Evolutionary conservation across 1,140 invertebrate genomes (phyloP).

Genomic region (Drosophila elegans): DNA sequence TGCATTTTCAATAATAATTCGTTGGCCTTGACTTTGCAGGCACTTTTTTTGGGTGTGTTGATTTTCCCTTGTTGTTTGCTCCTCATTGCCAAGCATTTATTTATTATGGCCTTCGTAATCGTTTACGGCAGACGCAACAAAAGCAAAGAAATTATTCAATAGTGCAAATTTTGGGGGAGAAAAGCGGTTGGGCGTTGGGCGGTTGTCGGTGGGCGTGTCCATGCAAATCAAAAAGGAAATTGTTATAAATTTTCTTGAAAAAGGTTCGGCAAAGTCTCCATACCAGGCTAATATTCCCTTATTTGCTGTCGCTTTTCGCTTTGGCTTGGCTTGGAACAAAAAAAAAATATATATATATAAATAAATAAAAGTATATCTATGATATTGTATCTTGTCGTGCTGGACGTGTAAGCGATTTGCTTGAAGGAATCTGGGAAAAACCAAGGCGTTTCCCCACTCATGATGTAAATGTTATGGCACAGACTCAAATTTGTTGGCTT

Average conservation of each 20-base stretch:
- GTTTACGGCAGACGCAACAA: slow-evolving; percentile 30
- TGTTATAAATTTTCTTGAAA: slow-evolving; percentile 42
- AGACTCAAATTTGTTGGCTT: slow-evolving; percentile 8
- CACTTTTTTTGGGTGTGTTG: not conserved
- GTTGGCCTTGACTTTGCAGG: slow-evolving; percentile 35
- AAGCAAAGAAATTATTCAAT: slow-evolving; percentile 42
- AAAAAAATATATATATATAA: not conserved
- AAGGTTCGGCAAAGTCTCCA: slow-evolving; percentile 11
- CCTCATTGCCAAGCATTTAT: slow-evolving; percentile 50
- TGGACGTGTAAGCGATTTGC: slow-evolving; percentile 32
- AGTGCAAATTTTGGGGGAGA: slow-evolving; percentile 25
- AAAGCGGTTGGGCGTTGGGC: not conserved
- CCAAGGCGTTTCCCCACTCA: slow-evolving; percentile 3
- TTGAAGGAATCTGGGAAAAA: not conserved
- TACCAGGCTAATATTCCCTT: not conserved
- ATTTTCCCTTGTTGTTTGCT: slow-evolving; percentile 7
- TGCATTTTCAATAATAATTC: slow-evolving; percentile 51
- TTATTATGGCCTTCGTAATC: slow-evolving; percentile 47
- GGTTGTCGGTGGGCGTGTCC: slow-evolving; percentile 13
- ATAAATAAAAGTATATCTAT: slow-evolving; percentile 6
- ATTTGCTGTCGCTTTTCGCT: slow-evolving; percentile 2
- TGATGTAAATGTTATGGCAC: slow-evolving; percentile 28
- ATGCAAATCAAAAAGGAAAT: slow-evolving; percentile 33
- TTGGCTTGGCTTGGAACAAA: not conserved
- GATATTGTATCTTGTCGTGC: slow-evolving; percentile 29